These are phyloP conservation scores for Acronicta psi DNA, from an alignment of 2,888 invertebrate genomes.

Conservation along the genomic window DNA sequence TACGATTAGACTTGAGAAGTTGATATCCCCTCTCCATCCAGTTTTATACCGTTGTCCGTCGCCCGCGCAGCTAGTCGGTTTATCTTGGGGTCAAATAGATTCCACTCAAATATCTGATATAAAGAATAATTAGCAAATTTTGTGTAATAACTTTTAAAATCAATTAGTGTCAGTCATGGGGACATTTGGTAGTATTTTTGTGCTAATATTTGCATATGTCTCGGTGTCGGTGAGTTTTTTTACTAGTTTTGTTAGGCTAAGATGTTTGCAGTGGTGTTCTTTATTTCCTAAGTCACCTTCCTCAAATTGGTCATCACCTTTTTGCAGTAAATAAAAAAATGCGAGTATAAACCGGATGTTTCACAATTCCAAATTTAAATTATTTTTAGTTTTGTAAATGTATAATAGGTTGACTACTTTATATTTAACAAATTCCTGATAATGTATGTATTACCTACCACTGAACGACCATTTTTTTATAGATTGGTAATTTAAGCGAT, in stretches of 20 bases:
- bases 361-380: no score
- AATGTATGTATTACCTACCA: no score
- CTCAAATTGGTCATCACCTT: no score
- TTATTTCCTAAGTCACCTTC: no score
- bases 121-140: neutral
- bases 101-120: neutral
- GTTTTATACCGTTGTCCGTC: neutral
- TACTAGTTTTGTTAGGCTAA: neutral
- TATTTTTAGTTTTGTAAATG: no score
- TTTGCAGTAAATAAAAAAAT: no score
- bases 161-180: conserved; percentile 8
- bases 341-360: no score
- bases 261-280: no score
- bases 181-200: neutral
- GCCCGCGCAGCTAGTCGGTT: neutral
- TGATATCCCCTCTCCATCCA: neutral
- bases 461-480: no score
- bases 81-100: neutral
- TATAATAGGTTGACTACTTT: no score
- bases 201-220: conserved; percentile 5
- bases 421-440: no score
- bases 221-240: conserved; percentile 41
- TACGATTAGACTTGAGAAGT: neutral
- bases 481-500: no score
- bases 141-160: neutral